Conservation (phyloP, 2,113 vertebrate genomes). For the Mobula birostris region DNA sequence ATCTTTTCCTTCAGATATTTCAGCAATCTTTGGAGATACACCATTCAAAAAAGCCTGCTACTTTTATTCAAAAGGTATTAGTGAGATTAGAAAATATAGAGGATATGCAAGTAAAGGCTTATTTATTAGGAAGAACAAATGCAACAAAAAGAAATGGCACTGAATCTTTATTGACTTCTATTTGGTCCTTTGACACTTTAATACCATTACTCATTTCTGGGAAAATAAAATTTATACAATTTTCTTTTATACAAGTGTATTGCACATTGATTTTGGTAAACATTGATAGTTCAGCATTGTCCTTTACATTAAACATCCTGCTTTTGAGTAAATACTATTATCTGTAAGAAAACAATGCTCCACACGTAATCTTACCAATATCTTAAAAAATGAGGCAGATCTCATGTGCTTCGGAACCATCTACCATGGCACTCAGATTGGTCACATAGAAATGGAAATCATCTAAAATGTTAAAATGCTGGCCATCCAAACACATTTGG, state of each 20-base stretch:
- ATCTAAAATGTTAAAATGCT: background rate
- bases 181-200: slow-evolving; percentile 29
- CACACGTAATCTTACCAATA: background rate
- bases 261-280: slow-evolving; percentile 37
- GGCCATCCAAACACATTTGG: background rate
- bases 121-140: background rate
- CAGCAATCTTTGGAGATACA: background rate
- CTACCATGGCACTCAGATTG: background rate
- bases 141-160: slow-evolving; percentile 14
- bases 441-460: background rate
- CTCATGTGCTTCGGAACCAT: background rate
- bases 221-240: slow-evolving; percentile 35
- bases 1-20: background rate
- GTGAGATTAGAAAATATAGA: background rate
- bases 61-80: background rate
- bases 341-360: background rate
- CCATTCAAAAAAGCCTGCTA: background rate
- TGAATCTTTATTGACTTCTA: slow-evolving; percentile 19
- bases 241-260: slow-evolving; percentile 25
- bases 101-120: background rate
- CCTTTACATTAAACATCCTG: slow-evolving; percentile 29
- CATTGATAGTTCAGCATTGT: background rate
- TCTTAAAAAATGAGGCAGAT: background rate
- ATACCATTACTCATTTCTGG: slow-evolving; percentile 16
- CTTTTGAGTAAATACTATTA: slow-evolving; percentile 27